A percentile compares a stretch with the other conserved stretches of the same genome.
phyloP scores from a whole-genome alignment of 2,113 vertebrate species.

The Rhea pennata region DNA sequence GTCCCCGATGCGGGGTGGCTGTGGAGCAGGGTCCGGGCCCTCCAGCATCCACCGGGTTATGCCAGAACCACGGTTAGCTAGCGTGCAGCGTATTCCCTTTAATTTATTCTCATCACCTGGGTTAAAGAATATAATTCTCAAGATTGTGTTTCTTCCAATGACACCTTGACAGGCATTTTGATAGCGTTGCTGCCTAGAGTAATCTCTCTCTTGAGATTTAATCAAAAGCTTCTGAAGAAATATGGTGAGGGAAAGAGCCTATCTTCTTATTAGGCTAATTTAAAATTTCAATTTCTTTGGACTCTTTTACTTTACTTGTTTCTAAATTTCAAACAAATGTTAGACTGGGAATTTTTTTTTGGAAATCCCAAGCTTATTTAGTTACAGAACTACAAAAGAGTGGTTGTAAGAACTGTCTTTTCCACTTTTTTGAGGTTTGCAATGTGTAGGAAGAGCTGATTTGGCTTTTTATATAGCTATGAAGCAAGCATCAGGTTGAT shows the following conservation, averaged over 20 bases:
- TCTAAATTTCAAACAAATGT: background rate
- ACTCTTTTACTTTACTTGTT: background rate
- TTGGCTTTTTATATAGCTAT: background rate
- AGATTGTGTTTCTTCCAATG: background rate
- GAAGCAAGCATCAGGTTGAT: background rate
- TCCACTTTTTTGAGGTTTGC: background rate
- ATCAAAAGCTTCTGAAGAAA: background rate
- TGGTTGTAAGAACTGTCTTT: background rate
- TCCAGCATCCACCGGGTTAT: background rate
- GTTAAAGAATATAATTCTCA: background rate
- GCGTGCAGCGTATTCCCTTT: background rate
- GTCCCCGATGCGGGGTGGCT: background rate
- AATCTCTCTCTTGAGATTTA: background rate
- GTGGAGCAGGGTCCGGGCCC: background rate
- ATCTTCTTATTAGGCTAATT: background rate
- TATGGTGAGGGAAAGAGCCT: background rate
- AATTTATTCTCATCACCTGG: background rate
- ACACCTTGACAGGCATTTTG: background rate
- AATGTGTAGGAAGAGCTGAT: background rate
- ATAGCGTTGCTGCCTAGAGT: rapidly evolving
- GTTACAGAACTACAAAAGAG: background rate
- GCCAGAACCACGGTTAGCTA: background rate
- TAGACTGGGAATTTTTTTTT: background rate
- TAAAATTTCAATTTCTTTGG: background rate
- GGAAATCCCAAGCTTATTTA: background rate